Evolutionary conservation across 2,797 vertebrate species (phyloP), one percentile per base, ranked within the genome.

Genomic region (Peromyscus aztecus): DNA sequence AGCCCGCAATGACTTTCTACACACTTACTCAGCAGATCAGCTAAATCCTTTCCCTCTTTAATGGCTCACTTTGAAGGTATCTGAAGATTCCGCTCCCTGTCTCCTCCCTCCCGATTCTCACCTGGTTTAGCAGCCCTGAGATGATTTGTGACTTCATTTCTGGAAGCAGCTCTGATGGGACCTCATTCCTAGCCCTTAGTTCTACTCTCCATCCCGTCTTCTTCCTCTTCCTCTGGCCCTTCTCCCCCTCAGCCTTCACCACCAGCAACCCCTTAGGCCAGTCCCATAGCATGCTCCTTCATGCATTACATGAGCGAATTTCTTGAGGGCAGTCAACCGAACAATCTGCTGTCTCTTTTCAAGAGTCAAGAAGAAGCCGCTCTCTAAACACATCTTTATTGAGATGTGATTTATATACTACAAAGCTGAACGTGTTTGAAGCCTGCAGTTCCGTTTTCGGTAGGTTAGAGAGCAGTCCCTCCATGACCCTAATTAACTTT

Each of bases 261-360:
- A 9, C 75, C 80, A 61, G 57, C 43, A 65, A 24, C 46, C 43
- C 65, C 43, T 37, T 49, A 49, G 69, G 86, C 69, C 85, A 71
- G 1, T 83, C 89, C 55, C 43, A 40, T 13, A 55, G 37, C 59
- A 43, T 31, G 57, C 40, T 89, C 77, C 78, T 87, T 86, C 90
- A 78, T 52, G 82, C 63, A 55, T 89, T 40, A 86, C 52, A 43
- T 19, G 6, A 85, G 49, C 94, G 34, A 0, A 92, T 85, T 73
- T 96, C 90, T 91, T 31, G 17, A 96, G 55, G 73, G 69, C 59
- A 85, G 17, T 55, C 67, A 95, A 83, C 31, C 89, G 55, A 91
- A 94, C 63, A 78, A 37, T 82, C 63, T 67, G 46, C 57, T 95
- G 40, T 96, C 86, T 80, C 82, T 91, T 94, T 76, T 80, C 63